Conservation (phyloP, 1,140 invertebrate genomes). For the Hypothenemus hampei region DNA sequence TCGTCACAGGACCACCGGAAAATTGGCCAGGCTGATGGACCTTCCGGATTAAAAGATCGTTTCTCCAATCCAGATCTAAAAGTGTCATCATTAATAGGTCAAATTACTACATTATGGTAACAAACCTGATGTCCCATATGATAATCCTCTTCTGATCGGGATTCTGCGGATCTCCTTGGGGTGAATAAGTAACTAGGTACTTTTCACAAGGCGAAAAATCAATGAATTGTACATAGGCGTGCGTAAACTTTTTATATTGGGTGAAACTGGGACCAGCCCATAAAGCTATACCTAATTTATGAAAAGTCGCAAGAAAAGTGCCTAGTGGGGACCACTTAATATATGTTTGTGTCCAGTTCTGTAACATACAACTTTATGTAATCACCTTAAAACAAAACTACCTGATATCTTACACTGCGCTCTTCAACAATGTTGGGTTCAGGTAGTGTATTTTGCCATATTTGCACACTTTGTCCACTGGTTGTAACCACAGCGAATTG, state of each 20-base stretch:
- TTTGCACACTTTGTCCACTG: slow-evolving; percentile 70
- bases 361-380: too few species aligned
- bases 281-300: slow-evolving; percentile 89
- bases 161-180: slow-evolving; percentile 60
- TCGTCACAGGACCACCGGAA: slow-evolving; percentile 98
- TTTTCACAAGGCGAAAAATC: slow-evolving; percentile 98
- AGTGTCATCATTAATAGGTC: not conserved
- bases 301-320: slow-evolving; percentile 94
- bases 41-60: slow-evolving; percentile 82
- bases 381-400: too few species aligned
- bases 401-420: slow-evolving; percentile 72
- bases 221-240: slow-evolving; percentile 88
- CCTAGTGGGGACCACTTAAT: slow-evolving; percentile 96
- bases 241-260: slow-evolving; percentile 87
- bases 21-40: slow-evolving; percentile 80
- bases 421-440: slow-evolving; percentile 81
- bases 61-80: slow-evolving; percentile 81
- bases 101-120: not conserved
- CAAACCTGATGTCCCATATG: slow-evolving; percentile 86
- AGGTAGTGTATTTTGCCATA: slow-evolving; percentile 86
- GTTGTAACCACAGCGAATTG: slow-evolving; percentile 90
- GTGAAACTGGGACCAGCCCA: slow-evolving; percentile 95
- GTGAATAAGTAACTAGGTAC: slow-evolving; percentile 90
- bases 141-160: slow-evolving; percentile 69
- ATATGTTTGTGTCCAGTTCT: slow-evolving; percentile 93